Base-by-base conservation (phyloP, 1,140 invertebrate species). In the Drosophila sucinea region DNA sequence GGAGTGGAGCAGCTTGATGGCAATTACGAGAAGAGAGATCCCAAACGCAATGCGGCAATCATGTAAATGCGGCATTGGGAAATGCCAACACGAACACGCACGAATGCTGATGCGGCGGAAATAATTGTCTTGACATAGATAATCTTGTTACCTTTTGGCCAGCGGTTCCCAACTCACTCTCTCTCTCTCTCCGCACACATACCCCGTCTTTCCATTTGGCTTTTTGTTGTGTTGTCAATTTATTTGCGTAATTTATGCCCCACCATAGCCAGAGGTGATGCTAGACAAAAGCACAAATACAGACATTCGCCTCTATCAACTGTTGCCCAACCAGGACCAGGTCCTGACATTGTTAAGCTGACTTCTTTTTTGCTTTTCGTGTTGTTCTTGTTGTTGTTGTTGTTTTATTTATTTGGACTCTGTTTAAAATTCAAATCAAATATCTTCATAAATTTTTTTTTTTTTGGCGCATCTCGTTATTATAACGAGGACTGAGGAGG, bases 121-220 rank as follows among this genome's bases (percentile, higher is more conserved):
- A 85, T 90, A 90, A 91, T 91, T 90, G 89, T 90, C 89, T 90
- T 90, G 84, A 91, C 89, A 89, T 78, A 91, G 85, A 91, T 91
- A 91, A 91, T 90, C 89, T 90, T 62, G 89, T 91, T 90, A 90
- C 83, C 83, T 82, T 84, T 76, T 67, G 79, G 57, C 70, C 81
- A 74, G 69, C 63, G 54, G 56, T 55, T 33, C 23, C 17, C 29
- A 44, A 17, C 55, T 30, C 30, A 23, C 51, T 29, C 44, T 11
- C 54, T 17, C 17, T 6, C 38, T 29, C 3, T 8, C 10, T 57
- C 47, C 5, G 1, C 33, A 4, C 54, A 17, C 17, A 17, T 0
- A 17, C 17, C 17, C 17, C 17, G 17, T 51, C 1, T 23, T 17
- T 64, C 44, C 23, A 47, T 23, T 29, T 60, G 29, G 30, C 56